Evolutionary conservation across 2,888 invertebrate species (phyloP).

Genomic region (Plutella xylostella): DNA sequence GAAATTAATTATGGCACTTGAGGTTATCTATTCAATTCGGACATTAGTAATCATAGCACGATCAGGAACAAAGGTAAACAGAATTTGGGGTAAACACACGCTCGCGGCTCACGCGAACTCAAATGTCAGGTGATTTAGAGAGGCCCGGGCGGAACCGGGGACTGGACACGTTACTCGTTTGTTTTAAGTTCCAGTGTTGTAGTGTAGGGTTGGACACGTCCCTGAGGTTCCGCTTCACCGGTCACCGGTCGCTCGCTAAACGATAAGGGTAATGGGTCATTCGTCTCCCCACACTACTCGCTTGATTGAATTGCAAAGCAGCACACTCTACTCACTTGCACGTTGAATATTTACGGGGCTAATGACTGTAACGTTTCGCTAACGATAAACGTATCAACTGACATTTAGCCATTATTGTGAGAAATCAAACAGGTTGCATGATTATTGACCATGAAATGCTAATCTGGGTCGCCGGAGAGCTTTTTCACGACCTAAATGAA

Average conservation of each 20-base stretch:
- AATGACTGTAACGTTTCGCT: constrained; percentile 36
- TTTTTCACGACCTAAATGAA: too few species aligned
- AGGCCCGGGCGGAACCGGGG: constrained; percentile 15
- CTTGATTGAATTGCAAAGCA: constrained; percentile 56
- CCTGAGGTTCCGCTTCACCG: constrained; percentile 19
- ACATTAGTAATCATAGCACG: not conserved
- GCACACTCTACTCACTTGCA: constrained; percentile 28
- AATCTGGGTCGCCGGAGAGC: not conserved
- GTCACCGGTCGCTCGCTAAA: constrained; percentile 16
- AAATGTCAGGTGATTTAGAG: constrained; percentile 16
- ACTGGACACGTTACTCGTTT: constrained; percentile 18
- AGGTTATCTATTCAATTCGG: too few species aligned
- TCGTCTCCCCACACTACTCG: constrained; percentile 36
- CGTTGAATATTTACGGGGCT: constrained; percentile 54
- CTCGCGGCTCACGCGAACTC: constrained; percentile 10
- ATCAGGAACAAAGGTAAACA: constrained; percentile 11
- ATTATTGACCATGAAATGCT: constrained; percentile 2
- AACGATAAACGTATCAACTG: constrained; percentile 34
- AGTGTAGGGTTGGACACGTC: constrained; percentile 13
- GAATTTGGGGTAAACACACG: constrained; percentile 13
- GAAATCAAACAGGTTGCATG: constrained; percentile 31
- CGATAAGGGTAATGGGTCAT: constrained; percentile 44
- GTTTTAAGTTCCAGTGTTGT: constrained; percentile 18
- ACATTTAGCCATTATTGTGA: constrained; percentile 39
- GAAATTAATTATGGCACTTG: too few species aligned